Base-by-base conservation (phyloP, 2,113 vertebrate species). In the Eptesicus fuscus region DNA sequence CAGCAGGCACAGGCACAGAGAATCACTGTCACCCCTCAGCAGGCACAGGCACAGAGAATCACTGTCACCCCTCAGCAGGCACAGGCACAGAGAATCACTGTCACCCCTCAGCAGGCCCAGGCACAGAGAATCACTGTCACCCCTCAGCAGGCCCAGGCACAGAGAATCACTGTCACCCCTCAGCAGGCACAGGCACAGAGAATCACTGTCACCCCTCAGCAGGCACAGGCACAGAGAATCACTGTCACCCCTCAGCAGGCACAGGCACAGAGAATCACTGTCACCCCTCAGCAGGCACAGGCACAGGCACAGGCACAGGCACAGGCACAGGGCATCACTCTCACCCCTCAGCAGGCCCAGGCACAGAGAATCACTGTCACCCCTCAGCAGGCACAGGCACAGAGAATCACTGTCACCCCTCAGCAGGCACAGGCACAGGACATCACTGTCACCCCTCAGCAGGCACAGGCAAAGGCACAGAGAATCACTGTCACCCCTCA, bases 171-270 rank as follows among this genome's bases (percentile, higher is more conserved):
- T 30, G 18, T 49, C 30, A 69, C 11, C 28, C 70, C 59, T 1
- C 0, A 32, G 1, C 51, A 73, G 20, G 4, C 37, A 0, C 70
- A n/a, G 10, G 1, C 0, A 0, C 9, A 49, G 47, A 3, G 5
- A 5, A 40, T 40, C 40, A 40, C 40, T 40, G 40, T 40, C 40
- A 40, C 40, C 40, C 40, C 40, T 40, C 40, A 40, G 5, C 23
- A 73, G 51, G 11, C 12, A 37, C 47, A 49, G 47, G 47, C 47
- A 10, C 47, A 49, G 47, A 16, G 53, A 9, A 14, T 32, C 0
- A 9, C 18, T 9, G 10, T 77, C 11, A 49, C 30, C 10, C 35
- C 44, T 9, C 0, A 69, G 7, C n/a, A 56, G 25, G 30, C 23
- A 0, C 42, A 56, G 5, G 10, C 3, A 0, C 0, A 0, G 7